Evolutionary conservation across 2,888 invertebrate species (phyloP).

Genomic region (Erebia epiphron): DNA sequence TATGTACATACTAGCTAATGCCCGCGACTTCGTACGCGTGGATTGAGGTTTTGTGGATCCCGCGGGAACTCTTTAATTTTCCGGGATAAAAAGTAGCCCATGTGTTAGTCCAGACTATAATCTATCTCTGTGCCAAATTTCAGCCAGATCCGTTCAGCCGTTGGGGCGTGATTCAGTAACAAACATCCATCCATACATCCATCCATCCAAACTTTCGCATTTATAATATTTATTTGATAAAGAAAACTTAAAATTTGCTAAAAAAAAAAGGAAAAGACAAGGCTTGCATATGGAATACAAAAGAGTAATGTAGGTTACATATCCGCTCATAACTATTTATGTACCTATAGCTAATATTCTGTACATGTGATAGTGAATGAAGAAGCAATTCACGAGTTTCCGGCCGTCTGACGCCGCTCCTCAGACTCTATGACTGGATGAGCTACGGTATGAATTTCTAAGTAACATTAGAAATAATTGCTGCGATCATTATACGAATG

Average conservation of each 20-base stretch:
- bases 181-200: too few relatives aligned
- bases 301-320: conserved; percentile 18
- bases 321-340: conserved; percentile 20
- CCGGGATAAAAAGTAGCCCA: too few relatives aligned
- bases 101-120: too few relatives aligned
- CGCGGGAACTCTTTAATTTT: too few relatives aligned
- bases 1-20: too few relatives aligned
- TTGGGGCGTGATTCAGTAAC: too few relatives aligned
- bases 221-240: too few relatives aligned
- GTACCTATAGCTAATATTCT: conserved; percentile 24
- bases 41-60: too few relatives aligned
- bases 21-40: too few relatives aligned
- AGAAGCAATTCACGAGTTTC: conserved; percentile 44
- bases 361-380: conserved; percentile 38
- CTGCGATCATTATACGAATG: conserved; percentile 60
- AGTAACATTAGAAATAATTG: conserved; percentile 42
- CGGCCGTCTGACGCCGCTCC: conserved; percentile 42
- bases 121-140: too few relatives aligned
- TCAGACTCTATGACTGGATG: conserved; percentile 31
- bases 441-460: conserved; percentile 37
- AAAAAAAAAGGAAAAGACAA: conserved; percentile 5
- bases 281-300: conserved; percentile 2
- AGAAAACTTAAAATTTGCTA: background rate
- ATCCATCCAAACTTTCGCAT: too few relatives aligned
- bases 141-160: too few relatives aligned